These are phyloP conservation scores for Eulemur macaco DNA, from an alignment of 2,113 vertebrate genomes.

Conservation along the genomic window DNA sequence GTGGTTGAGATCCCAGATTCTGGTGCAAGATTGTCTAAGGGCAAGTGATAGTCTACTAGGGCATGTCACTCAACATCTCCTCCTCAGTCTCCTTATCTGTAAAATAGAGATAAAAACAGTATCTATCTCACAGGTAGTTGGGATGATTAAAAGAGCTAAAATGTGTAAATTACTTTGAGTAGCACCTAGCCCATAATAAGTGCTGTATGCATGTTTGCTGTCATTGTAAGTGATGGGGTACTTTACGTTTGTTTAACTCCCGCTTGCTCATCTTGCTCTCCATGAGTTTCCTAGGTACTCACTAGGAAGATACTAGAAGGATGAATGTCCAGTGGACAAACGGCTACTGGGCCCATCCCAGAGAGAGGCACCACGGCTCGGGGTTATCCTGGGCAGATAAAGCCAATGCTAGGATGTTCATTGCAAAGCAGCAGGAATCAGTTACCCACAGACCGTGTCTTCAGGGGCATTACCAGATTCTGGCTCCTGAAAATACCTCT, in stretches of 20 bases:
- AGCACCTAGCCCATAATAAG: not conserved
- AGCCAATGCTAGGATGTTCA: not conserved
- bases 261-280: not conserved
- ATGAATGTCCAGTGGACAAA: not conserved
- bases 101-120: not conserved
- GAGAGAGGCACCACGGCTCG: not conserved
- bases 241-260: not conserved
- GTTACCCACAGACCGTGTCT: not conserved
- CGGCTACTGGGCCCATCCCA: not conserved
- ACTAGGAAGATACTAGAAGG: not conserved
- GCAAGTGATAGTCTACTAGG: not conserved
- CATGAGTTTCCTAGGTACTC: not conserved
- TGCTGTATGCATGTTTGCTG: accelerated
- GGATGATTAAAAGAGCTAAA: not conserved
- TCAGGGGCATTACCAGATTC: not conserved
- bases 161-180: not conserved
- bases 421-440: not conserved
- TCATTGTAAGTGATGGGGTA: not conserved
- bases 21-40: not conserved
- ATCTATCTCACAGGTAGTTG: not conserved
- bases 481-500: not conserved
- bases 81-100: not conserved
- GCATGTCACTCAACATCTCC: not conserved
- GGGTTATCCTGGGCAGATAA: not conserved
- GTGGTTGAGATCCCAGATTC: not conserved